These are phyloP conservation scores for Drosophila pachea DNA, from an alignment of 1,140 invertebrate species.

Conservation along the genomic window DNA sequence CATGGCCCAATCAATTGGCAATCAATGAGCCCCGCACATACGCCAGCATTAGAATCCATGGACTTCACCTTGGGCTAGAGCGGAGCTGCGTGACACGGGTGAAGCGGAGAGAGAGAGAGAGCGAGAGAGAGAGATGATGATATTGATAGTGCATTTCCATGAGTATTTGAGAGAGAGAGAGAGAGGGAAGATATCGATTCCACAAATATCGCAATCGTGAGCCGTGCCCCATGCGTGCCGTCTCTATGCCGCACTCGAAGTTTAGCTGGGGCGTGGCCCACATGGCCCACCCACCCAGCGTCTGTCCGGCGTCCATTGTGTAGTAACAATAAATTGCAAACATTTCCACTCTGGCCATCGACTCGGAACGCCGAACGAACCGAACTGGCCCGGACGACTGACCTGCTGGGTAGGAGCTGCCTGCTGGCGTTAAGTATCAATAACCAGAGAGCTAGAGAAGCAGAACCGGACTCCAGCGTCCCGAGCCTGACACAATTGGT, in stretches of 20 bases:
- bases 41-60: conserved; percentile 37
- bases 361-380: conserved; percentile 2
- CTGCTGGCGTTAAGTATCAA: conserved; percentile 56
- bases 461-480: background rate
- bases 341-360: conserved; percentile 45
- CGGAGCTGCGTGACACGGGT: background rate
- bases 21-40: conserved; percentile 53
- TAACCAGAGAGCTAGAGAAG: conserved; percentile 16
- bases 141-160: no score
- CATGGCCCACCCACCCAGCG: background rate
- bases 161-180: no score
- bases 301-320: conserved; percentile 16
- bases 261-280: no score
- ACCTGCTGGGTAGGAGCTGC: conserved; percentile 14
- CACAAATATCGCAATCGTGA: no score
- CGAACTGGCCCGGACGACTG: conserved; percentile 17
- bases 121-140: background rate
- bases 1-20: conserved; percentile 61
- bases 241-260: no score
- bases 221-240: no score
- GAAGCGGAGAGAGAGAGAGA: background rate
- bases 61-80: conserved; percentile 16
- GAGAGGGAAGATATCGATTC: no score
- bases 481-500: no score
- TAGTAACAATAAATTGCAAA: conserved; percentile 60